Conservation (phyloP, 2,888 invertebrate genomes). For the Acanthacorydalis orientalis region DNA sequence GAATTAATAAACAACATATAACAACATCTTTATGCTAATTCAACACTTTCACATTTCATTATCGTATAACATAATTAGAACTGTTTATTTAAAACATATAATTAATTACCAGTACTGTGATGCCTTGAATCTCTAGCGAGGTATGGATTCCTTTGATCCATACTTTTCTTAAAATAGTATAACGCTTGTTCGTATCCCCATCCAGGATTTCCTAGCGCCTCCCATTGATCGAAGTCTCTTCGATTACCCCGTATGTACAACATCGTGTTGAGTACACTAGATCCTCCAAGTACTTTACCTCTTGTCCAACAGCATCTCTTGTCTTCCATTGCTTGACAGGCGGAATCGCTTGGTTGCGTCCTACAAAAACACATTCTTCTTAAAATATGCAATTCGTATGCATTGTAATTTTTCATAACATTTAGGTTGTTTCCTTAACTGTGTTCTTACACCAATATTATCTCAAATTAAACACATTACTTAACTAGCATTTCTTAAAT, state of each 20-base stretch:
- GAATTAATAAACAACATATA: no score
- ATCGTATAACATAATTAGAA: no score
- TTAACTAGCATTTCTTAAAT: no score
- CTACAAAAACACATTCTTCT: constrained; percentile 27
- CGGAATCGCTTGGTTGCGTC: constrained; percentile 65
- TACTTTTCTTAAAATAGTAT: constrained; percentile 71
- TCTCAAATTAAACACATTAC: no score
- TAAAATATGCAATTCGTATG: no score
- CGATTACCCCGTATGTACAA: constrained; percentile 78
- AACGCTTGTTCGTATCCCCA: constrained; percentile 75
- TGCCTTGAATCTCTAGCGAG: constrained; percentile 54
- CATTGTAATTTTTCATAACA: no score
- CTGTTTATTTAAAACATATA: no score
- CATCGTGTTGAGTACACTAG: constrained; percentile 80
- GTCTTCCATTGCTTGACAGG: constrained; percentile 76
- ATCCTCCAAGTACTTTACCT: constrained; percentile 77
- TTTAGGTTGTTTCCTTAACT: no score
- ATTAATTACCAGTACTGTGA: constrained; percentile 46
- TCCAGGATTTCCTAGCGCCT: constrained; percentile 64
- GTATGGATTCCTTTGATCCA: constrained; percentile 80
- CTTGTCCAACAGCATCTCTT: constrained; percentile 77
- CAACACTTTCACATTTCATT: no score
- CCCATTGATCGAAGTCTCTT: constrained; percentile 79
- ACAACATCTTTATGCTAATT: no score
- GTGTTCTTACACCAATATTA: no score